phyloP scores from a whole-genome alignment of 2,888 invertebrate genomes.

The Caenorhabditis sp. region DNA sequence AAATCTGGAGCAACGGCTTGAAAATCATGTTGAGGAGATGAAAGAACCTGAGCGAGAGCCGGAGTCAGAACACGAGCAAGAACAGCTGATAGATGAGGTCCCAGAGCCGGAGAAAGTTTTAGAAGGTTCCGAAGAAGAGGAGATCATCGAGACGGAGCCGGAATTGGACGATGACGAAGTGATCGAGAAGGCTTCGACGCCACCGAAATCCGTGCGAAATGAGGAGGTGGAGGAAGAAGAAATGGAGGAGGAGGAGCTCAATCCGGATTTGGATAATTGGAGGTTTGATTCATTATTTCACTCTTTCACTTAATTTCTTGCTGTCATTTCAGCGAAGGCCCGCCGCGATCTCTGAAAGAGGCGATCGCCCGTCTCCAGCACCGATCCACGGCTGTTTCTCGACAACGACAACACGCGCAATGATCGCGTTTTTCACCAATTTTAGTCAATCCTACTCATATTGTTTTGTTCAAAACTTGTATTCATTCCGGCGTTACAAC shows the following conservation, averaged over 20 bases:
- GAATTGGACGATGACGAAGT: not conserved
- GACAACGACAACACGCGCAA: not conserved
- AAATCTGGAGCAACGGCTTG: too few species aligned
- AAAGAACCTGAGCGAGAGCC: not conserved
- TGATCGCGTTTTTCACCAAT: not conserved
- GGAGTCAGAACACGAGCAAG: not conserved
- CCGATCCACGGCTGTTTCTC: not conserved
- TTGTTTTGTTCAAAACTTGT: too few species aligned
- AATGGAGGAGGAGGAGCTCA: not conserved
- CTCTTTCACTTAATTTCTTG: not conserved
- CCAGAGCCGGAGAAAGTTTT: not conserved
- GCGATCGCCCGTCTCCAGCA: constrained; percentile 8
- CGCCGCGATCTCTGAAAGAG: not conserved
- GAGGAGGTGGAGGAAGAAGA: not conserved
- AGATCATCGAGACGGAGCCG: not conserved
- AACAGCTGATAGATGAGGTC: not conserved
- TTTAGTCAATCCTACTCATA: not conserved
- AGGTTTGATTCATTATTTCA: not conserved
- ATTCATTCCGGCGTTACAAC: too few species aligned
- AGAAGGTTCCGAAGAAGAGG: not conserved
- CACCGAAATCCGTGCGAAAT: too few species aligned
- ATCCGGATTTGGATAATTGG: constrained; percentile 1
- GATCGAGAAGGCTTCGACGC: too few species aligned
- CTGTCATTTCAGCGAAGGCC: not conserved
- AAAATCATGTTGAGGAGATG: not conserved